phyloP scores from a whole-genome alignment of 2,113 vertebrate genomes.

The Cepphus grylle region DNA sequence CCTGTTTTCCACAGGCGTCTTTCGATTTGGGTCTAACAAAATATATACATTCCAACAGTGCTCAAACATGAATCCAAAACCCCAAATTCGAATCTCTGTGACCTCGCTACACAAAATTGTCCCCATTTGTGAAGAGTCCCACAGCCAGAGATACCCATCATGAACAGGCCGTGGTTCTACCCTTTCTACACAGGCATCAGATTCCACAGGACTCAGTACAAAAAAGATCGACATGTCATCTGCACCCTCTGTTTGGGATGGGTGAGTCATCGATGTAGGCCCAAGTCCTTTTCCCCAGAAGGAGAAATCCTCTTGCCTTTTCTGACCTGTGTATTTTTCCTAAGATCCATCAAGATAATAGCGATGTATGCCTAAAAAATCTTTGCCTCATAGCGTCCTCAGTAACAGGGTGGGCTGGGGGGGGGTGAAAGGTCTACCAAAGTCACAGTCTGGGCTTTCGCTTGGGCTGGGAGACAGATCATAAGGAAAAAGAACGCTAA shows the following conservation, averaged over 20 bases:
- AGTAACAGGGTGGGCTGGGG: background rate
- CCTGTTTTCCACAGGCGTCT: background rate
- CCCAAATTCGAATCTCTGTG: background rate
- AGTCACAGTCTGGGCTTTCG: background rate
- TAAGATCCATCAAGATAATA: background rate
- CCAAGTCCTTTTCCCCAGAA: background rate
- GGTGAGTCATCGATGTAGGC: background rate
- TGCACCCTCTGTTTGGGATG: background rate
- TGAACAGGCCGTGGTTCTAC: background rate
- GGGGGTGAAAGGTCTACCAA: background rate
- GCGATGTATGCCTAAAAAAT: background rate
- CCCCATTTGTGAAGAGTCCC: background rate
- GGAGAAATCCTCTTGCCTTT: background rate
- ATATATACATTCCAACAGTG: background rate
- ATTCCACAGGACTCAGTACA: background rate
- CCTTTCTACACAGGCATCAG: background rate
- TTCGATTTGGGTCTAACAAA: background rate
- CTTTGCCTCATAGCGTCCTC: background rate
- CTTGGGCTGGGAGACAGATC: background rate
- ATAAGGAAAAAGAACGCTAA: background rate
- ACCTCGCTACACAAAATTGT: background rate
- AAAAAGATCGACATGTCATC: background rate
- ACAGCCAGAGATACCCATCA: background rate
- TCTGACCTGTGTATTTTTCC: background rate
- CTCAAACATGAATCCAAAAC: background rate